Evolutionary conservation across 1,140 invertebrate species (phyloP), one percentile per base, ranked within the genome.

Genomic region (Drosophila neocordata): DNA sequence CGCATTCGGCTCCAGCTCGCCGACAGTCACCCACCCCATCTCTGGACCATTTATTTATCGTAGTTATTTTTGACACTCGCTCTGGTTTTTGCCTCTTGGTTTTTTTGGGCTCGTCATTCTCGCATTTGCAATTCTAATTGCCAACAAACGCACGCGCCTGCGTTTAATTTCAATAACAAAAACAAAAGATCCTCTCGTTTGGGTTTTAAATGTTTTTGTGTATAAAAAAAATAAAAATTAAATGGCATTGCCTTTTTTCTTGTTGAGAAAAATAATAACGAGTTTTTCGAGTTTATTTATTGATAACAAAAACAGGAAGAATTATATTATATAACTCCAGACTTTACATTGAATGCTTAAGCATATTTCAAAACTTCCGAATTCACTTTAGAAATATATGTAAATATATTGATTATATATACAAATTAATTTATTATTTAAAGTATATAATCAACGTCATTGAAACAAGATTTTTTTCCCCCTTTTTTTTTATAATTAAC

Each of bases 41-140:
- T 62, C 11, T 51, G 15, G 24, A 73, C 61, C 27, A 24, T 20
- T 70, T 57, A 37, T 64, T 51, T 68, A 68, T 73, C 59, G 65
- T 67, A 72, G 73, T 85, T 83, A 83, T 83, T 83, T 84, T 72
- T 38, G 62, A 78, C 56, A 73, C 64, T 60, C 48, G 76, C 53
- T 64, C 44, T 62, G 70, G 65, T 44, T 61, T 37, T 37, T 44
- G 56, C 44, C 52, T 62, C 27, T 57, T 38, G 55, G 51, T 63
- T 75, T 62, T 62, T 65, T 60, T 63, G 63, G 18, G 53, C n/a
- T 70, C 59, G 24, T 48, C 31, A 52, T 55, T 58, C 38, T 24
- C 55, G 61, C 65, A 85, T 85, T 85, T 85, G 81, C 81, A 85
- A 87, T 85, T 85, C 82, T 85, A 85, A 85, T 85, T 85, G 74